These are phyloP conservation scores for Meteorus sp. DNA, from an alignment of 1,140 invertebrate species.

Conservation along the genomic window DNA sequence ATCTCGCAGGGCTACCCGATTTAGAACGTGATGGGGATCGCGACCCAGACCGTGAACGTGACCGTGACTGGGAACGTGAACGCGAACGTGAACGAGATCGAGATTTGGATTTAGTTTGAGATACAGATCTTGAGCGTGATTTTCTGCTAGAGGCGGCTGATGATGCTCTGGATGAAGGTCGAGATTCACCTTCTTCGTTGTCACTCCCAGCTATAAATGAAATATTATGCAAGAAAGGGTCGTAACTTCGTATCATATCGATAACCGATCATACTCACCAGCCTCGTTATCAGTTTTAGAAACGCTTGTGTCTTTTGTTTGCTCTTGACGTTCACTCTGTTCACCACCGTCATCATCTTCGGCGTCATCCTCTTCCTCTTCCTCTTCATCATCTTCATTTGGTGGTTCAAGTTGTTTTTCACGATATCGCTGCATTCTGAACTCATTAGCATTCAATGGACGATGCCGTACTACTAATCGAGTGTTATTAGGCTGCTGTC, in stretches of 20 bases:
- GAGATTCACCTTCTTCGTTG: slow-evolving; percentile 38
- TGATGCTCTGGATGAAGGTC: slow-evolving; percentile 37
- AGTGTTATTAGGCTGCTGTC: slow-evolving; percentile 75
- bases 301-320: slow-evolving; percentile 30
- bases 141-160: slow-evolving; percentile 41
- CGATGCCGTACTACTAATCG: slow-evolving; percentile 88
- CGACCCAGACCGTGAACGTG: slow-evolving; percentile 39
- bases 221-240: neutral
- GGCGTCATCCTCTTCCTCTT: slow-evolving; percentile 55
- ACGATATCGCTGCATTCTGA: slow-evolving; percentile 81
- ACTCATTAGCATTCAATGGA: slow-evolving; percentile 82
- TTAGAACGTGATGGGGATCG: slow-evolving; percentile 36
- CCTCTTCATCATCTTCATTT: slow-evolving; percentile 77
- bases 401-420: slow-evolving; percentile 87
- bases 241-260: too few relatives aligned
- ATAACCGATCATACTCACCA: neutral
- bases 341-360: slow-evolving; percentile 43
- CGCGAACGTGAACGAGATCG: slow-evolving; percentile 41
- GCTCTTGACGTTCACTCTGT: too few relatives aligned
- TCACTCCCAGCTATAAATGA: slow-evolving; percentile 28
- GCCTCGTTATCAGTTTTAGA: slow-evolving; percentile 45
- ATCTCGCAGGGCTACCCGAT: slow-evolving; percentile 44
- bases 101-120: slow-evolving; percentile 39
- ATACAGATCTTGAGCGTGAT: slow-evolving; percentile 44
- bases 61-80: slow-evolving; percentile 44